These are phyloP conservation scores for Melanostigma gelatinosum DNA, from an alignment of 2,113 vertebrate species.

Conservation along the genomic window DNA sequence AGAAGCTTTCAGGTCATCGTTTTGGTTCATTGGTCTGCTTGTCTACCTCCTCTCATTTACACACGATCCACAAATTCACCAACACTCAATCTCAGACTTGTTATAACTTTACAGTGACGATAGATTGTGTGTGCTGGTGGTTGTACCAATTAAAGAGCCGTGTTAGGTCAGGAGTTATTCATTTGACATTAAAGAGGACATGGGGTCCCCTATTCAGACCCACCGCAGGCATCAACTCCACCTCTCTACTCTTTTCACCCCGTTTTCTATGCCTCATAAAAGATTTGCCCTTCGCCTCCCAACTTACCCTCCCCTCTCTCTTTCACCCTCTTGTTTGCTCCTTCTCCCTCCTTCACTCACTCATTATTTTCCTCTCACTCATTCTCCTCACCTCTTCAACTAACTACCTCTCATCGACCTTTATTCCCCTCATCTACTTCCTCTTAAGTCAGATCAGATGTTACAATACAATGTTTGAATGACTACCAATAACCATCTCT, in stretches of 20 bases:
- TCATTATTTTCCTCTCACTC: conserved; percentile 17
- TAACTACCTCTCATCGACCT: conserved; percentile 20
- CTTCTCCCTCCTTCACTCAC: conserved; percentile 46
- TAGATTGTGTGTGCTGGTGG: conserved; percentile 28
- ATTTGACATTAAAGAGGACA: conserved; percentile 73
- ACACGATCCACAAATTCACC: background rate
- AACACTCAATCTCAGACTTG: background rate
- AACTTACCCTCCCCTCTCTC: conserved; percentile 36
- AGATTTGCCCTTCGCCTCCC: conserved; percentile 55
- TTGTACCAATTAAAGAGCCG: conserved; percentile 78
- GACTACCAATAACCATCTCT: conserved; percentile 20
- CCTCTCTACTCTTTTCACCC: conserved; percentile 57
- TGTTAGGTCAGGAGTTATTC: conserved; percentile 80
- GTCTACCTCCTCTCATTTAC: background rate
- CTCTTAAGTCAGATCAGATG: background rate
- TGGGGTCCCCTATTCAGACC: conserved; percentile 69
- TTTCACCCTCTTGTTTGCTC: conserved; percentile 60
- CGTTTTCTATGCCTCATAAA: conserved; percentile 66
- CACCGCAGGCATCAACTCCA: conserved; percentile 61
- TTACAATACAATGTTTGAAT: conserved; percentile 11
- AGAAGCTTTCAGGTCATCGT: background rate
- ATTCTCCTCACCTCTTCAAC: conserved; percentile 40
- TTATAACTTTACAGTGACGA: background rate
- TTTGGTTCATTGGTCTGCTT: background rate
- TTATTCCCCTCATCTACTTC: background rate